These are phyloP conservation scores for Bombus breviceps DNA, from an alignment of 1,140 invertebrate species.

Conservation along the genomic window DNA sequence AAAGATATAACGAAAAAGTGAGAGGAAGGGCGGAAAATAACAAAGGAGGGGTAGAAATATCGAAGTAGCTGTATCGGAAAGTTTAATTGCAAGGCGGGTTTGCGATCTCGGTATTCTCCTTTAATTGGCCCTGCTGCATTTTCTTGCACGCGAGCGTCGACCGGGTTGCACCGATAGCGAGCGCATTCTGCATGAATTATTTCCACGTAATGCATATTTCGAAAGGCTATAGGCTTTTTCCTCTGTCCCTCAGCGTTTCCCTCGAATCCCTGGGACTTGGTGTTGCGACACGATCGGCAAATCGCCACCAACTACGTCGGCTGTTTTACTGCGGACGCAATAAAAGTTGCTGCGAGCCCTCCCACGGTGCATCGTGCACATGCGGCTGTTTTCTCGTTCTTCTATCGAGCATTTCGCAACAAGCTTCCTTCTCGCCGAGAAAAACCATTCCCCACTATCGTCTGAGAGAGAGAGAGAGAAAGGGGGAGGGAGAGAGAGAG, in stretches of 20 bases:
- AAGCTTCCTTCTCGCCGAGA: background rate
- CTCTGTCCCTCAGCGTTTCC: background rate
- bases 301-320: slow-evolving; percentile 21
- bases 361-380: slow-evolving; percentile 29
- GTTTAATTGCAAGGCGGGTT: slow-evolving; percentile 15
- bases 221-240: background rate
- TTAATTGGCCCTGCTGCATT: slow-evolving; percentile 29
- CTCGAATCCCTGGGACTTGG: background rate
- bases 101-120: background rate
- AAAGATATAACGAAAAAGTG: background rate
- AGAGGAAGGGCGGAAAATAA: background rate
- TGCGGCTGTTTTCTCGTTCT: background rate
- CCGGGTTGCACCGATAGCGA: background rate
- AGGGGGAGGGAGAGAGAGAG: no score
- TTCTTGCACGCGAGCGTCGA: slow-evolving; percentile 9
- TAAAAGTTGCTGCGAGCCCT: slow-evolving; percentile 34
- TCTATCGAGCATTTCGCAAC: slow-evolving; percentile 7
- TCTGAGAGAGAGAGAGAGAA: no score
- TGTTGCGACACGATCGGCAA: slow-evolving; percentile 33
- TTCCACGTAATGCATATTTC: slow-evolving; percentile 26
- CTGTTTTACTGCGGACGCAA: slow-evolving; percentile 44
- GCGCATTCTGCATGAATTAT: slow-evolving; percentile 29
- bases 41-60: background rate
- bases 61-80: slow-evolving; percentile 1
- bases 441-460: background rate